Conservation (phyloP, 2,797 vertebrate species). For the Anolis apletophallus region DNA sequence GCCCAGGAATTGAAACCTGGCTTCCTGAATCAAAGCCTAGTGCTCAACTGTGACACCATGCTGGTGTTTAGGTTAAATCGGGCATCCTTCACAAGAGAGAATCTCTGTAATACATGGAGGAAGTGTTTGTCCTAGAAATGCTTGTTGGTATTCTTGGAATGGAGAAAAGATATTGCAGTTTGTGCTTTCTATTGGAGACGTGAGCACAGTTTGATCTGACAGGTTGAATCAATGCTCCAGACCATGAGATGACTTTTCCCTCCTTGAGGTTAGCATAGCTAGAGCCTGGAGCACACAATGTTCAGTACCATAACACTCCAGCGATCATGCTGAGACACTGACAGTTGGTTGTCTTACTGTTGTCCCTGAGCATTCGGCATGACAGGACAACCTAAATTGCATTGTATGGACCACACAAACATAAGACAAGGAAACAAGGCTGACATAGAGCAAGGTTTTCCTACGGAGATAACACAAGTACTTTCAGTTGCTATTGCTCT, state of each 20-base stretch:
- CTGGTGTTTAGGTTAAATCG: too few species aligned
- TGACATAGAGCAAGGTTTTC: background rate
- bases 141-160: background rate
- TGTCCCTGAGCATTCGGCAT: fast-evolving
- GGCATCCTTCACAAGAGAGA: too few species aligned
- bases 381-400: fast-evolving
- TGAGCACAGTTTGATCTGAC: slow-evolving; percentile 29
- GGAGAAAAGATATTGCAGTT: background rate
- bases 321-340: fast-evolving
- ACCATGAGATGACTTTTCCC: background rate
- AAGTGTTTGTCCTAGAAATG: background rate
- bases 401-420: fast-evolving
- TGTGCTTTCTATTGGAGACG: background rate
- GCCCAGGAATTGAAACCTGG: too few species aligned
- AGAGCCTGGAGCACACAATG: background rate
- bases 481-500: background rate
- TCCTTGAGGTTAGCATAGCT: background rate
- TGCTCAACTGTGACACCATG: too few species aligned
- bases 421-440: fast-evolving
- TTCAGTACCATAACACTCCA: background rate
- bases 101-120: background rate
- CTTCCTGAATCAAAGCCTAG: too few species aligned
- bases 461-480: background rate
- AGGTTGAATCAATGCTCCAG: background rate
- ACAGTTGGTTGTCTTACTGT: fast-evolving